phyloP scores from a whole-genome alignment of 2,888 invertebrate genomes.

The Lepidochitona cinerea region DNA sequence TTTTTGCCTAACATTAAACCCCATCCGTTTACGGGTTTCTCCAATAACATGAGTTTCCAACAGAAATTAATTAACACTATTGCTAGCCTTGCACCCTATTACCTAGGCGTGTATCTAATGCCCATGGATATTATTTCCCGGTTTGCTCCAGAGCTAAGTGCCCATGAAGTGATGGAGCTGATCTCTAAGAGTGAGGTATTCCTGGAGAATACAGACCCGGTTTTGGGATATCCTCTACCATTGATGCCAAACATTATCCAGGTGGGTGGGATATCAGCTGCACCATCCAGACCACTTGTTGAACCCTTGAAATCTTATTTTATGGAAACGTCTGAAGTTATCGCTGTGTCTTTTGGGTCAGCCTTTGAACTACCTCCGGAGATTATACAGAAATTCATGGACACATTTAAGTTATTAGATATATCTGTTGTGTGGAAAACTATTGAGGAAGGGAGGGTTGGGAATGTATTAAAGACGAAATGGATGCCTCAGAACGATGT shows the following conservation, averaged over 20 bases:
- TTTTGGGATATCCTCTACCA: conserved; percentile 35
- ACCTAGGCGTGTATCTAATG: conserved; percentile 13
- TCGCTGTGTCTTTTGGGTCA: conserved; percentile 43
- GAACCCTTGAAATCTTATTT: conserved; percentile 29
- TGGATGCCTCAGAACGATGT: conserved; percentile 52
- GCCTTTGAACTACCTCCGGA: background rate
- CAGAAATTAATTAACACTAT: conserved; percentile 6
- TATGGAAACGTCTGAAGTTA: conserved; percentile 33
- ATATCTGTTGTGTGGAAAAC: background rate
- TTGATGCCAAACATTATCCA: conserved; percentile 33
- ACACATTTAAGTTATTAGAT: background rate
- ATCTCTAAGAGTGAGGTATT: conserved; percentile 25
- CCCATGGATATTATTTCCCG: conserved; percentile 24
- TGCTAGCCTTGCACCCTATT: background rate
- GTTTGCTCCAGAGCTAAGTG: conserved; percentile 35
- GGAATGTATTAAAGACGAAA: conserved; percentile 18
- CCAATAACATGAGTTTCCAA: conserved; percentile 13
- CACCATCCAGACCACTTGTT: conserved; percentile 27
- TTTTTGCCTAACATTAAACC: conserved; percentile 9
- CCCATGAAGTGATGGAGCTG: conserved; percentile 2
- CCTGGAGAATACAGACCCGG: conserved; percentile 31
- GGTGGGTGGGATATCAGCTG: conserved; percentile 34
- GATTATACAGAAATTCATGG: background rate
- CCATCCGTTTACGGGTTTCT: background rate
- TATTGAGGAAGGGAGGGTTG: background rate